A percentile compares a stretch with the other conserved stretches of the same genome.
Evolutionary conservation across 2,888 invertebrate species (phyloP).

Genomic region (Orthosia gothica): DNA sequence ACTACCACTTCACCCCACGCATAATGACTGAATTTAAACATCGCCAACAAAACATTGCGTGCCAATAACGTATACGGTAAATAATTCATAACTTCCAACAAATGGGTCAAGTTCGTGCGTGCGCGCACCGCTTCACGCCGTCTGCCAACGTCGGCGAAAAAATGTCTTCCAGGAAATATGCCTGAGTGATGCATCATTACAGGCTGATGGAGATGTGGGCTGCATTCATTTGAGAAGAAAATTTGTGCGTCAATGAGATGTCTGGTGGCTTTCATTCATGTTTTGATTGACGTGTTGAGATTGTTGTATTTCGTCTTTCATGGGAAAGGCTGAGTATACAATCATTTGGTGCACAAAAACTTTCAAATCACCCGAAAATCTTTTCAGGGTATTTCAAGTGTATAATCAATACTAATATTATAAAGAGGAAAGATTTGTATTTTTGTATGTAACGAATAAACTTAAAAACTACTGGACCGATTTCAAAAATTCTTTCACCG

Average conservation of each 20-base stretch:
- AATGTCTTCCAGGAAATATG: conserved; percentile 56
- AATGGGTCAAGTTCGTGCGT: conserved; percentile 86
- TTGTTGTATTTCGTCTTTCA: background rate
- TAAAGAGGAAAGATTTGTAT: too few relatives aligned
- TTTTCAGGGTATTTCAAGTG: too few relatives aligned
- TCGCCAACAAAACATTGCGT: conserved; percentile 68
- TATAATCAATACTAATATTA: too few relatives aligned
- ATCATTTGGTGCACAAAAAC: too few relatives aligned
- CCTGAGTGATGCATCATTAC: conserved; percentile 49
- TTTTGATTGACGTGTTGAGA: background rate
- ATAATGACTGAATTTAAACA: conserved; percentile 63
- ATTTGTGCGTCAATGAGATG: conserved; percentile 23
- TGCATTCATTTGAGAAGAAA: conserved; percentile 38
- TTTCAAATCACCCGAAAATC: too few relatives aligned
- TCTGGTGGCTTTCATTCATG: conserved; percentile 28
- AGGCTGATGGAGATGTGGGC: conserved; percentile 22
- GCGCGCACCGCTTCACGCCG: conserved; percentile 59
- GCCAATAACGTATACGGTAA: conserved; percentile 70
- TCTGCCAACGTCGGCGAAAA: conserved; percentile 58
- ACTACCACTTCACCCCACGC: conserved; percentile 30
- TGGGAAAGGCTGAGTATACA: too few relatives aligned
- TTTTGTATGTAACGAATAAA: too few relatives aligned
- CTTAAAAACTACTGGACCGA: too few relatives aligned
- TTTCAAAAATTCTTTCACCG: too few relatives aligned
- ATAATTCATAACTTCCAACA: conserved; percentile 81